These are phyloP conservation scores for Cryptomyrus ogoouensis DNA, from an alignment of 2,113 vertebrate genomes.

Conservation along the genomic window DNA sequence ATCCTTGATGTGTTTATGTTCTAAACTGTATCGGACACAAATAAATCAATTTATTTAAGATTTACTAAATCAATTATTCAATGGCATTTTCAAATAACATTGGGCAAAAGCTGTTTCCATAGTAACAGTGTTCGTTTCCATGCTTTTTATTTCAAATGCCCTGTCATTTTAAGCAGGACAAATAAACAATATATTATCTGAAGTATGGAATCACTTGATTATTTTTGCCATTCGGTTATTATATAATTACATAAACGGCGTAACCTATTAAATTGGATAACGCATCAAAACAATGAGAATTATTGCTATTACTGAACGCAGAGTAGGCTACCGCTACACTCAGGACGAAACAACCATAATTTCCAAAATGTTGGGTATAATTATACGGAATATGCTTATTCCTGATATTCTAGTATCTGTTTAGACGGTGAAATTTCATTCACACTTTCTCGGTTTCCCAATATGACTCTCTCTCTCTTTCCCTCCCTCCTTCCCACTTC, in stretches of 20 bases:
- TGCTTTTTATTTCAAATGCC: constrained; percentile 6
- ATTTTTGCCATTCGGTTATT: constrained; percentile 13
- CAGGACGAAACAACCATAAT: background rate
- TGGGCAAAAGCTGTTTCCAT: constrained; percentile 46
- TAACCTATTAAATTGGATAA: background rate
- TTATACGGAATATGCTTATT: background rate
- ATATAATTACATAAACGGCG: background rate
- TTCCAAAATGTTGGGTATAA: background rate
- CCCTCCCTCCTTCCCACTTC: background rate
- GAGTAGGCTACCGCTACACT: background rate
- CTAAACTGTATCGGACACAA: constrained; percentile 28
- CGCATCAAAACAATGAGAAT: background rate
- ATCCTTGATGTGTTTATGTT: constrained; percentile 16
- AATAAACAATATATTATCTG: background rate
- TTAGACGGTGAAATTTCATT: background rate
- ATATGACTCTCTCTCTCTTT: background rate
- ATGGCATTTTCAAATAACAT: constrained; percentile 49
- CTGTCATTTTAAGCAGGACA: background rate
- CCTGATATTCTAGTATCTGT: background rate
- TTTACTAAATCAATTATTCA: constrained; percentile 54
- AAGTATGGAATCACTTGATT: background rate
- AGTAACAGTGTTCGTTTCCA: constrained; percentile 36
- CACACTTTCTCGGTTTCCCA: background rate
- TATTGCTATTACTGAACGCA: background rate
- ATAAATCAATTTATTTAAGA: constrained; percentile 39